phyloP scores from a whole-genome alignment of 2,888 invertebrate genomes.

The Dicyrtoma fusca region DNA sequence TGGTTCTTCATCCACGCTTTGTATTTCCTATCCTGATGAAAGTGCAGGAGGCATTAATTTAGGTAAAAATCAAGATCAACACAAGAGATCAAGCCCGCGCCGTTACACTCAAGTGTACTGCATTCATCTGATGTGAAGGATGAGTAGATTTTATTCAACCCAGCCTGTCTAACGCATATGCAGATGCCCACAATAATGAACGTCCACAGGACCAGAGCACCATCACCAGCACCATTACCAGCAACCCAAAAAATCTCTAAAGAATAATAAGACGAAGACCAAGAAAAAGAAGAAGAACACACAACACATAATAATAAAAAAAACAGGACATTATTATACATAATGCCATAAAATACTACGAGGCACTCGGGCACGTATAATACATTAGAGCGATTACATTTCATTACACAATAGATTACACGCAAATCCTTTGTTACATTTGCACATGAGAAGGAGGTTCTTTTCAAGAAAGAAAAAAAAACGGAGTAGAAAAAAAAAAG shows the following conservation, averaged over 20 bases:
- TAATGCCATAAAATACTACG: too few relatives aligned
- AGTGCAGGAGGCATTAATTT: slow-evolving; percentile 30
- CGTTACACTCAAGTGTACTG: neutral
- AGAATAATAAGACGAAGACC: too few relatives aligned
- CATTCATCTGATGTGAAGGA: neutral
- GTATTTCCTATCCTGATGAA: too few relatives aligned
- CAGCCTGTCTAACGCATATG: too few relatives aligned
- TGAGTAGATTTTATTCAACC: too few relatives aligned
- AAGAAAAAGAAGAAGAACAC: too few relatives aligned
- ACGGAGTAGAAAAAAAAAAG: slow-evolving; percentile 7
- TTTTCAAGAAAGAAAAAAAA: neutral
- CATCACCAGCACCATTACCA: neutral
- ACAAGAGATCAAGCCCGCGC: slow-evolving; percentile 14
- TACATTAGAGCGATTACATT: slow-evolving; percentile 30
- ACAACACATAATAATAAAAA: too few relatives aligned
- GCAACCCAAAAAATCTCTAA: too few relatives aligned
- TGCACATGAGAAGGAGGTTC: slow-evolving; percentile 24
- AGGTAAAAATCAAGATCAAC: slow-evolving; percentile 28
- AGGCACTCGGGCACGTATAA: slow-evolving; percentile 4
- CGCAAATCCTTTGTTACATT: slow-evolving; percentile 24
- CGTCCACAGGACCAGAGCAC: neutral
- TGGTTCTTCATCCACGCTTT: too few relatives aligned
- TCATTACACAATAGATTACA: slow-evolving; percentile 32
- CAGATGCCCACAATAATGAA: neutral
- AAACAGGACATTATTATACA: neutral